A percentile compares a stretch with the other conserved stretches of the same genome.
phyloP scores from a whole-genome alignment of 1,140 invertebrate species.

The Sminthurides bifidus region DNA sequence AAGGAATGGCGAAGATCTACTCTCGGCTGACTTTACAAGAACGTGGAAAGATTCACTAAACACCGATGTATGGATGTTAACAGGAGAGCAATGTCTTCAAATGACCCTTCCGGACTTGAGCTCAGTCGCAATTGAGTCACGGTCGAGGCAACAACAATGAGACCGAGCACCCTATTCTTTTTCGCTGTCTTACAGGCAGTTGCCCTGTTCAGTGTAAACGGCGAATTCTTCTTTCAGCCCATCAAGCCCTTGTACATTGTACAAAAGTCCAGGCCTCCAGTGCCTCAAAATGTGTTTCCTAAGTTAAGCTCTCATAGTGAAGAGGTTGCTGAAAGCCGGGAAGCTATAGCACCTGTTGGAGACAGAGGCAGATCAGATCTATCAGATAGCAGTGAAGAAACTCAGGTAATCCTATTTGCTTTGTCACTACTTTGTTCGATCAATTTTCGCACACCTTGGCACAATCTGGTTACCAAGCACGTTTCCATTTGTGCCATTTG shows the following conservation, averaged over 20 bases:
- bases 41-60: no score
- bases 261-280: not conserved
- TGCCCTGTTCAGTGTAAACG: not conserved
- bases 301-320: not conserved
- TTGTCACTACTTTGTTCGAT: not conserved
- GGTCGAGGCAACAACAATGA: constrained; percentile 3
- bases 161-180: not conserved
- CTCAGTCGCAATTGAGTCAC: constrained; percentile 7
- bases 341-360: not conserved
- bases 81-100: constrained; percentile 4
- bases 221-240: not conserved
- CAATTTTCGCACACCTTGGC: not conserved
- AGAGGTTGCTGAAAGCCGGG: not conserved
- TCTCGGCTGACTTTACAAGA: no score
- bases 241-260: constrained; percentile 1
- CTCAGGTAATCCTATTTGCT: not conserved
- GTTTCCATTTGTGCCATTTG: not conserved
- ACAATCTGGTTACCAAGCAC: not conserved
- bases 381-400: not conserved
- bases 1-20: no score
- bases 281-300: not conserved
- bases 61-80: no score
- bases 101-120: constrained; percentile 1
- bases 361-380: not conserved
- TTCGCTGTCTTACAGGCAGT: not conserved